Evolutionary conservation across 2,113 vertebrate species (phyloP).

Genomic region (Entelurus aequoreus): DNA sequence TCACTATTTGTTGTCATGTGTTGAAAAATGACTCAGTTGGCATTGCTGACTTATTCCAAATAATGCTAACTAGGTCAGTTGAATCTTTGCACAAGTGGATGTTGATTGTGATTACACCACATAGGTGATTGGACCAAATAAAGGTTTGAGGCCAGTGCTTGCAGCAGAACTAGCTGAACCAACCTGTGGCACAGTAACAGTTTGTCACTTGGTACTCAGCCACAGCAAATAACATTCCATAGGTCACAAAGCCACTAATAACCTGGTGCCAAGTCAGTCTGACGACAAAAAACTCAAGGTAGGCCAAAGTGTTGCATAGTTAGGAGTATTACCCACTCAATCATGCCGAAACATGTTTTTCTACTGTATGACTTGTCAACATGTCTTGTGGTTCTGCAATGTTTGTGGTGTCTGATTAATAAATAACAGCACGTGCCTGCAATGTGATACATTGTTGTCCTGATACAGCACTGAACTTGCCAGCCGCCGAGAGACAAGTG

Average conservation of each 20-base stretch:
- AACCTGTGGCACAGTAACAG: neutral
- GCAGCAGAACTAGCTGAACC: slow-evolving; percentile 5
- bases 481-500: neutral
- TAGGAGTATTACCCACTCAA: neutral
- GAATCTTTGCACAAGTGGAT: neutral
- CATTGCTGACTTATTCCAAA: neutral
- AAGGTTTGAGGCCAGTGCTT: neutral
- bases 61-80: neutral
- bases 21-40: neutral
- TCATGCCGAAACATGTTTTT: neutral
- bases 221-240: slow-evolving; percentile 44
- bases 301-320: slow-evolving; percentile 19
- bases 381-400: neutral
- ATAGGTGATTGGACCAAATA: neutral
- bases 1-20: neutral
- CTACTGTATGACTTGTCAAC: neutral
- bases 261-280: slow-evolving; percentile 39
- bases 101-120: neutral
- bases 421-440: slow-evolving; percentile 1
- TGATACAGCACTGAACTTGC: slow-evolving; percentile 1
- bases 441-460: slow-evolving; percentile 7
- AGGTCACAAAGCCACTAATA: slow-evolving; percentile 36
- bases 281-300: slow-evolving; percentile 28
- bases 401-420: slow-evolving; percentile 9
- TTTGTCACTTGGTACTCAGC: slow-evolving; percentile 40